Percentiles rank a stretch among this genome's conserved stretches.
Conservation (phyloP, 2,113 vertebrate genomes). For the Dermatemys mawii region DNA sequence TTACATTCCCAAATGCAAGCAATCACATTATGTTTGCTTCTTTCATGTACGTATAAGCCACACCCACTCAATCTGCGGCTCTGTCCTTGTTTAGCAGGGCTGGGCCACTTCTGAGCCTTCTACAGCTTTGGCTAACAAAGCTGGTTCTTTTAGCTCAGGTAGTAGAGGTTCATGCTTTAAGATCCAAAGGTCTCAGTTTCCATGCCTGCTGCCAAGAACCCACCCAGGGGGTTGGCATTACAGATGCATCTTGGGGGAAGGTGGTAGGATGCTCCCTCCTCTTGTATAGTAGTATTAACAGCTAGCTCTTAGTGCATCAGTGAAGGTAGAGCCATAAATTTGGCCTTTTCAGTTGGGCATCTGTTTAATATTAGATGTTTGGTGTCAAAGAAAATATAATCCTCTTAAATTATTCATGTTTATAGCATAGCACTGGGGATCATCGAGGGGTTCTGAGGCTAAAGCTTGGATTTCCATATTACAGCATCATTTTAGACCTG, state of each 20-base stretch:
- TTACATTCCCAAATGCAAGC: background rate
- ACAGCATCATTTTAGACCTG: fast-evolving
- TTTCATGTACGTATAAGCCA: background rate
- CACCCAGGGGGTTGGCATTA: background rate
- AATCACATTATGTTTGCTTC: too few relatives aligned
- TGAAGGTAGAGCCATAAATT: background rate
- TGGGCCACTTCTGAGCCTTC: background rate
- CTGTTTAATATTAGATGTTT: background rate
- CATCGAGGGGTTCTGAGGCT: background rate
- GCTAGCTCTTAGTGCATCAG: too few relatives aligned
- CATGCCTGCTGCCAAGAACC: background rate
- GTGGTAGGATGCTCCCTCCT: too few relatives aligned
- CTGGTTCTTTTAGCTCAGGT: background rate
- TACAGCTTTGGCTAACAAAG: background rate
- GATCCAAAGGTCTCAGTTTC: background rate
- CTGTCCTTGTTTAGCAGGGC: background rate
- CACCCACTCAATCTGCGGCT: background rate
- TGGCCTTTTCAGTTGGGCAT: background rate
- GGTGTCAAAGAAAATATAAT: background rate
- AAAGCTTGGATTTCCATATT: fast-evolving
- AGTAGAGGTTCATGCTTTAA: background rate
- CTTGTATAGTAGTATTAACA: too few relatives aligned
- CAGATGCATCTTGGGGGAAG: too few relatives aligned
- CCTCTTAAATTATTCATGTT: background rate
- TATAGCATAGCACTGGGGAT: background rate